Evolutionary conservation across 1,140 invertebrate species (phyloP), one percentile per base, ranked within the genome.

Genomic region (Papilio helenus): DNA sequence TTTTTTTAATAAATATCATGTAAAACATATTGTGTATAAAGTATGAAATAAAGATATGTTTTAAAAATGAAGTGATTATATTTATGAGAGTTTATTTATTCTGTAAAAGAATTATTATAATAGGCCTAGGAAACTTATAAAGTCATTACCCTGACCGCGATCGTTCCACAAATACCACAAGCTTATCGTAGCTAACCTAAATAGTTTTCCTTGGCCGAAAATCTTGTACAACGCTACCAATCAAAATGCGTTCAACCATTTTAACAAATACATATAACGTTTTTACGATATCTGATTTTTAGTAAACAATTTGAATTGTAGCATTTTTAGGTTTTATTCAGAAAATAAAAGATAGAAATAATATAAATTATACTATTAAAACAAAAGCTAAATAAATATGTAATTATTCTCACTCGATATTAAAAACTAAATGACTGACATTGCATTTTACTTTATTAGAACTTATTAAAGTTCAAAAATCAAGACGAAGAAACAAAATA

Each of bases 201-300:
- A 77, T 77, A 77, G 76, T 77, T 77, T 65, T 77, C 76, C 76
- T 77, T 77, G 76, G 76, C 76, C 76, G 76, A 77, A 77, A 77
- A 77, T 65, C n/a, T 34, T 58, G 55, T 77, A 49, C 34, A 39
- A 76, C 39, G 76, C 26, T 77, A 61, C 55, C 55, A 76, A 55
- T 34, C 46, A 76, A 76, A 76, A 76, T 42, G 74, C 74, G 74
- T 55, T 51, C 73, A 61, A 61, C 58, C 23, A 61, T 61, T 61
- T 61, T 68, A 68, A 68, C 61, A 68, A 29, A 68, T 68, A 23
- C 58, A 20, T 55, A 2, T 20, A 61, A 61, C 10, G 51, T 61
- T 29, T 68, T 68, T 29, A 68, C 26, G 26, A 14, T 26, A 68
- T 68, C 23, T 29, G 26, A 29, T 29, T 68, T 68, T 34, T 68